Evolutionary conservation across 2,797 vertebrate genomes (phyloP), one percentile per base, ranked within the genome.

Genomic region (Mormyrops attenuatus): DNA sequence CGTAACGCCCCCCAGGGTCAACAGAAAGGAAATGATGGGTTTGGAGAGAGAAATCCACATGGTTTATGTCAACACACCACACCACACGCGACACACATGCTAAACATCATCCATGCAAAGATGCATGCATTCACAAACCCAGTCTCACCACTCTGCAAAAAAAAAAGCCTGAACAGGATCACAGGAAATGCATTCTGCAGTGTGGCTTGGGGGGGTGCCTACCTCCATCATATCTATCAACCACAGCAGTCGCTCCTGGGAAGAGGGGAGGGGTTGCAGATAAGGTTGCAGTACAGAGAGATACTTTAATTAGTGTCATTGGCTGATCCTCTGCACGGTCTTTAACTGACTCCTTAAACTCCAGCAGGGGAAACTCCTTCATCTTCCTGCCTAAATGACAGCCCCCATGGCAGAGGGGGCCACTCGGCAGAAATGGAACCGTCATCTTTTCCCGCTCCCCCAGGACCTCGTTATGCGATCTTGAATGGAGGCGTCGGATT

Each of bases 171-270:
- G 63, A 84, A 80, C 63, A 49, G 15, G 49, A 47, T 85, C 77
- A 88, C 86, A 55, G 89, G 47, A 89, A 80, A 90, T 57, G 52
- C 57, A 88, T 34, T 41, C 5, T 63, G 3, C 91, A 89, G 55
- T 0, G 85, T 88, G 84, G 88, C 80, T 92, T 88, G 57, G 82
- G 17, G 52, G 69, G 17, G 26, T 90, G 95, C 95, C 96, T 98
- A 99, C 98, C 98, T 99, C 98, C 98, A 99, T 99, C 95, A 99
- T 97, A 96, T 99, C 98, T 96, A 99, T 98, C 89, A 99, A 97
- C 98, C 98, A 99, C 91, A 99, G 96, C 93, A 99, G 97, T 89
- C 98, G 96, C 93, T 99, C 98, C 98, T 95, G 91, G 80, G 89
- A 90, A 85, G 93, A 88, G 91, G 1, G 88, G 26, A 73, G 89